Conservation (phyloP, 1,140 invertebrate genomes). For the Agraylea sexmaculata region DNA sequence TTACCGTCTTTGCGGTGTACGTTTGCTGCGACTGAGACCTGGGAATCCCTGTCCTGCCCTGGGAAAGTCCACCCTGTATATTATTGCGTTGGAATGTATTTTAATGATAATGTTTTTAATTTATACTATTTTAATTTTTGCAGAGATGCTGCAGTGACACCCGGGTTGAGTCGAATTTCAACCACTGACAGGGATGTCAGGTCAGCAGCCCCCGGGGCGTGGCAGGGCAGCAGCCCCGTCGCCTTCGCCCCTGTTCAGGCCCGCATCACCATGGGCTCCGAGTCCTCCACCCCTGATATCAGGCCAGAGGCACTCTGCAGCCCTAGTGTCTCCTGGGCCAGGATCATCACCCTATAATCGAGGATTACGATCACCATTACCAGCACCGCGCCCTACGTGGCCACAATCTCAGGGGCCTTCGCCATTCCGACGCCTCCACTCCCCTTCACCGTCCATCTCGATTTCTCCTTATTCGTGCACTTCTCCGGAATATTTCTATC, state of each 20-base stretch:
- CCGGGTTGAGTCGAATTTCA: constrained; percentile 36
- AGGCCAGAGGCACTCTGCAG: constrained; percentile 39
- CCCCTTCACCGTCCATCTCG: constrained; percentile 36
- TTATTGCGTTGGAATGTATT: neutral
- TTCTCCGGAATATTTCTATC: constrained; percentile 51
- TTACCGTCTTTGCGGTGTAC: too few species aligned
- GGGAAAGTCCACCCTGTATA: neutral
- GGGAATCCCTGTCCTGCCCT: neutral
- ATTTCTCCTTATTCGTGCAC: constrained; percentile 41
- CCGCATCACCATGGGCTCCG: constrained; percentile 49
- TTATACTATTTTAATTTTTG: constrained; percentile 25
- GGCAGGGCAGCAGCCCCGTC: constrained; percentile 37
- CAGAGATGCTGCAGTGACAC: constrained; percentile 41
- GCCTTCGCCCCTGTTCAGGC: constrained; percentile 45
- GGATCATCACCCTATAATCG: constrained; percentile 23
- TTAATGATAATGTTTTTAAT: neutral
- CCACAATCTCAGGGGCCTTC: constrained; percentile 27
- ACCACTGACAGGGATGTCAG: constrained; percentile 42
- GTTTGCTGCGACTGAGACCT: neutral
- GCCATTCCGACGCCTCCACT: constrained; percentile 28
- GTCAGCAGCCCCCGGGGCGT: constrained; percentile 39
- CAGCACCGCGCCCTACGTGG: constrained; percentile 38
- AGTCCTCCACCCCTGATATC: constrained; percentile 50
- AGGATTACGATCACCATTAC: constrained; percentile 28
- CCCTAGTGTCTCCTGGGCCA: constrained; percentile 36